These are phyloP conservation scores for Calidris pygmaea DNA, from an alignment of 2,113 vertebrate genomes.

Conservation along the genomic window DNA sequence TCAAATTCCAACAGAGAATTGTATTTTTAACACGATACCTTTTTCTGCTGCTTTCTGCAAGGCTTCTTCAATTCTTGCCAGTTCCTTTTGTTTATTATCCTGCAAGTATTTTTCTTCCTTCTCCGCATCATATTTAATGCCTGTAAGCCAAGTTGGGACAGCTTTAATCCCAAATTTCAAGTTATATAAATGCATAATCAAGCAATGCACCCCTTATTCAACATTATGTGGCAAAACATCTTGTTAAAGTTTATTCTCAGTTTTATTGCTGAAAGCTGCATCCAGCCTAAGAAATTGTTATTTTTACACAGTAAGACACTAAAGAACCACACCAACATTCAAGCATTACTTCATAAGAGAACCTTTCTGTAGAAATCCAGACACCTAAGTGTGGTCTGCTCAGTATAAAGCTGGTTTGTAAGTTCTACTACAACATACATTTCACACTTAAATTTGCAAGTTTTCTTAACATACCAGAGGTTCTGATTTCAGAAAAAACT, in stretches of 20 bases:
- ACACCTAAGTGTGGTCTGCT: neutral
- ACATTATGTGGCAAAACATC: neutral
- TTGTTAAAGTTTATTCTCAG: neutral
- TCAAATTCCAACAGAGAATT: neutral
- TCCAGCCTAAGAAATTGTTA: neutral
- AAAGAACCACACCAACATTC: neutral
- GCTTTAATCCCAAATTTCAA: neutral
- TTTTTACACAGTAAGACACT: neutral
- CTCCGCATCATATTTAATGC: slow-evolving; percentile 89
- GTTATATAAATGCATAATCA: neutral
- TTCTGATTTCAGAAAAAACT: neutral
- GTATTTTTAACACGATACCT: slow-evolving; percentile 74
- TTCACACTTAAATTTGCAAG: neutral
- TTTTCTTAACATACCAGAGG: neutral
- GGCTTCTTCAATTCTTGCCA: slow-evolving; percentile 91
- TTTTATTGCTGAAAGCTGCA: neutral
- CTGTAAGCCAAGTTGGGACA: slow-evolving; percentile 66
- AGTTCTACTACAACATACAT: neutral
- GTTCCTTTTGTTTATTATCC: slow-evolving; percentile 90
- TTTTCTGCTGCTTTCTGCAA: slow-evolving; percentile 85
- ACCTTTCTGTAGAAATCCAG: rapidly evolving
- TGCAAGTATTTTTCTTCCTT: slow-evolving; percentile 92
- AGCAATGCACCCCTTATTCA: neutral
- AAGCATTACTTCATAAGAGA: neutral
- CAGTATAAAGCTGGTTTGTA: neutral